These are phyloP conservation scores for Gobius niger DNA, from an alignment of 2,113 vertebrate species.

Conservation along the genomic window DNA sequence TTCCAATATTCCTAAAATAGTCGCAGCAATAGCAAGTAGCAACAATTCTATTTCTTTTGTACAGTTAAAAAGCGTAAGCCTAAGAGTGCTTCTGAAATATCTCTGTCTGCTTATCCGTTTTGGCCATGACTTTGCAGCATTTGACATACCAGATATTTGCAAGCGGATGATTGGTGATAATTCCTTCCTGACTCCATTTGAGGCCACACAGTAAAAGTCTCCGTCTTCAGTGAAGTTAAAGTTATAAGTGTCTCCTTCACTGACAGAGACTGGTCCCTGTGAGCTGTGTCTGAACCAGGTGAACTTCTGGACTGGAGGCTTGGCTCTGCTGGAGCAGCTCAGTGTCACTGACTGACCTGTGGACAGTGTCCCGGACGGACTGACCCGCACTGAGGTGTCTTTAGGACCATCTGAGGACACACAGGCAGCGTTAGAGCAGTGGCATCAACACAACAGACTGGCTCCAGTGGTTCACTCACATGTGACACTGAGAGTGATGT, in stretches of 20 bases:
- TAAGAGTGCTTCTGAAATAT: too few species aligned
- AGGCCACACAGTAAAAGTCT: background rate
- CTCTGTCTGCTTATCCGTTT: too few species aligned
- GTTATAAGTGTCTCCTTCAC: constrained; percentile 2
- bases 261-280: background rate
- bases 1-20: too few species aligned
- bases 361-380: constrained; percentile 3
- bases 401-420: constrained; percentile 34
- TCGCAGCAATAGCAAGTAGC: too few species aligned
- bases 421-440: background rate
- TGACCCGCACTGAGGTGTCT: constrained; percentile 13
- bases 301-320: too few species aligned
- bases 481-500: too few species aligned
- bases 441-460: background rate
- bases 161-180: background rate
- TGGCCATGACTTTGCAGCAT: background rate
- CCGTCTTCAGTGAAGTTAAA: background rate
- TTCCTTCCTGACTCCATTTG: background rate
- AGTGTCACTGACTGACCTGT: constrained; percentile 15
- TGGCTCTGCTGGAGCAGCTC: constrained; percentile 34
- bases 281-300: too few species aligned
- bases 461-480: background rate
- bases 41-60: too few species aligned
- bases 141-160: background rate
- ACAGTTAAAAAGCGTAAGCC: too few species aligned